phyloP scores from a whole-genome alignment of 2,888 invertebrate species.

The Synanthedon tipuliformis region DNA sequence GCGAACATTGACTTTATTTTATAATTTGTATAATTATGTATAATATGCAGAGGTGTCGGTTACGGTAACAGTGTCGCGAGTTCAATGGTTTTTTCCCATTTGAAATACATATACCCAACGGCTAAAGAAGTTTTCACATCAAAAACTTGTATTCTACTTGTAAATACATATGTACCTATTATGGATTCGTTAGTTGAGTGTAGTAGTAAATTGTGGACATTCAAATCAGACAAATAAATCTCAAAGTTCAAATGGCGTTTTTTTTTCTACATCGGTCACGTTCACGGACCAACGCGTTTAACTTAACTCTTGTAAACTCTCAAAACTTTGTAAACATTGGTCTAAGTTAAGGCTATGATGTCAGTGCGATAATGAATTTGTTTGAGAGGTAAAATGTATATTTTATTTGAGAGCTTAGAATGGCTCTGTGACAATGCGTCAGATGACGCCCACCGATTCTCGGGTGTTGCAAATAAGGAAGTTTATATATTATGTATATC shows the following conservation, averaged over 20 bases:
- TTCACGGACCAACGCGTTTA: slow-evolving; percentile 23
- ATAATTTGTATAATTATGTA: no score
- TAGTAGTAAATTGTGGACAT: no score
- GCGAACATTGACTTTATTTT: no score
- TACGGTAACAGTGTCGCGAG: no score
- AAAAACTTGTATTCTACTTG: no score
- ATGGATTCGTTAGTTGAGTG: no score
- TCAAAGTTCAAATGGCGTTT: slow-evolving; percentile 19
- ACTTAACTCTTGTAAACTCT: slow-evolving; percentile 4
- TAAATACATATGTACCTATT: no score
- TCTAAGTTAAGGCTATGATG: slow-evolving; percentile 45
- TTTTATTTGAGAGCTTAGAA: no score
- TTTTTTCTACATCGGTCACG: slow-evolving; percentile 18
- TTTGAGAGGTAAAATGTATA: background rate
- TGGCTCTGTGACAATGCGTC: slow-evolving; percentile 25
- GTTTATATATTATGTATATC: slow-evolving; percentile 18
- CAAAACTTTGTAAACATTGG: slow-evolving; percentile 31
- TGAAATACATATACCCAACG: no score
- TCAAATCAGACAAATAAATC: background rate
- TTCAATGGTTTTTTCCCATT: no score
- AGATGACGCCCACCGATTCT: slow-evolving; percentile 36
- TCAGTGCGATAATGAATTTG: slow-evolving; percentile 19
- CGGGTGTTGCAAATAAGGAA: slow-evolving; percentile 26
- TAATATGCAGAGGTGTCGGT: no score
- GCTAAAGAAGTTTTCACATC: no score